Evolutionary conservation across 2,113 vertebrate genomes (phyloP).

Genomic region (Paraplagusia blochii): DNA sequence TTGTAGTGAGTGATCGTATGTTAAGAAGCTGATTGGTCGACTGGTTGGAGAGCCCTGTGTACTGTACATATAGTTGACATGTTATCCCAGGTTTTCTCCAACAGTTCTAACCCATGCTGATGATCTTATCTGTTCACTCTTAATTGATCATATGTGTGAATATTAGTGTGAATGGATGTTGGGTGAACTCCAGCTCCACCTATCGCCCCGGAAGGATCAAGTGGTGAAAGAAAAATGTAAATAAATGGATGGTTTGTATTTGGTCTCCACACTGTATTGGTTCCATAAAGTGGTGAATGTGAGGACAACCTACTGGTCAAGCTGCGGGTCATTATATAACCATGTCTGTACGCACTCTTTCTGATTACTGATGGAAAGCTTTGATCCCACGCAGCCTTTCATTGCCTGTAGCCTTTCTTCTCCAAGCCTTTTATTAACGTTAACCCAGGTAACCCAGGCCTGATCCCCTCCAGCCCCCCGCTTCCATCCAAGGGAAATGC

Average conservation of each 20-base stretch:
- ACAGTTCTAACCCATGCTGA: no score
- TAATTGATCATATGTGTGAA: no score
- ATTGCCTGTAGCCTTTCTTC: slow-evolving; percentile 45
- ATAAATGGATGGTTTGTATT: not conserved
- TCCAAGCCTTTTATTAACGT: slow-evolving; percentile 55
- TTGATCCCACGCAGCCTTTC: slow-evolving; percentile 60
- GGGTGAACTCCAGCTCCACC: no score
- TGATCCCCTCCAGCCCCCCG: not conserved
- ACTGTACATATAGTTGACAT: no score
- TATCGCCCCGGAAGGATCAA: no score
- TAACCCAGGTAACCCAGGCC: slow-evolving; percentile 9
- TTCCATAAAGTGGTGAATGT: not conserved
- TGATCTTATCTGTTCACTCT: no score
- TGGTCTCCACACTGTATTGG: not conserved
- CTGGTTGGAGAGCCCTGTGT: no score
- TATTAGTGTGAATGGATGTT: no score
- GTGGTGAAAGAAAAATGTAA: no score
- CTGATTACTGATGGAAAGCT: slow-evolving; percentile 60
- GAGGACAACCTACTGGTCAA: slow-evolving; percentile 19
- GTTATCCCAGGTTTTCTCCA: no score
- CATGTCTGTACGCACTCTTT: slow-evolving; percentile 41
- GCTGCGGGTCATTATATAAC: slow-evolving; percentile 37
- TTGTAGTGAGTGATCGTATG: no score
- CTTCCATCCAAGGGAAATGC: slow-evolving; percentile 6
- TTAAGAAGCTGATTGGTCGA: no score